phyloP scores from a whole-genome alignment of 2,113 vertebrate species.

The Antidorcas marsupialis region DNA sequence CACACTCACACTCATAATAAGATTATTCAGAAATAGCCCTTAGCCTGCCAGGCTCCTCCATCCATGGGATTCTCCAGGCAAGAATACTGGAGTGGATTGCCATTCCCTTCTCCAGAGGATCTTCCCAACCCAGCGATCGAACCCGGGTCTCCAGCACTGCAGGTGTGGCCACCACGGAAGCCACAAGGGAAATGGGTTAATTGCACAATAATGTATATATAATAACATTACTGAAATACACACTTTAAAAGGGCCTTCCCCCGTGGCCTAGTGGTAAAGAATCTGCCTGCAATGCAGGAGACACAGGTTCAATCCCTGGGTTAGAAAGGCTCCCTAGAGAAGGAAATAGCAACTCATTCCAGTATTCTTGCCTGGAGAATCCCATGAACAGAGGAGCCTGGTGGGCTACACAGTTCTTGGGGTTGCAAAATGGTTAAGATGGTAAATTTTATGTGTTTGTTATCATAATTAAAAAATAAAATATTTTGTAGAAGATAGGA shows the following conservation, averaged over 20 bases:
- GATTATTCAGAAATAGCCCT: constrained; percentile 18
- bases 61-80: not conserved
- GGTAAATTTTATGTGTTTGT: constrained; percentile 24
- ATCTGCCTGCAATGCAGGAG: not conserved
- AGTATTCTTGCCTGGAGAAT: not conserved
- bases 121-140: not conserved
- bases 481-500: constrained; percentile 1
- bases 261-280: not conserved
- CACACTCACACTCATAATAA: not conserved
- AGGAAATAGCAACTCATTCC: not conserved
- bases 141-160: not conserved
- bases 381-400: not conserved
- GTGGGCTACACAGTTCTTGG: not conserved
- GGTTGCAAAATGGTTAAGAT: not conserved
- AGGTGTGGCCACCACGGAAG: not conserved
- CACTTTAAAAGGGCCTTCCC: not conserved
- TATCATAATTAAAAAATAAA: constrained; percentile 33
- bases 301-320: not conserved
- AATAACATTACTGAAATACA: constrained; percentile 25
- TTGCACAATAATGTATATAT: not conserved
- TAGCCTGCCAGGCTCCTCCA: not conserved
- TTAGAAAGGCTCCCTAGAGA: not conserved
- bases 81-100: not conserved
- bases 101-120: not conserved
- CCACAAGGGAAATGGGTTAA: not conserved